phyloP scores from a whole-genome alignment of 1,140 invertebrate genomes.

The Papilio polyxenes region DNA sequence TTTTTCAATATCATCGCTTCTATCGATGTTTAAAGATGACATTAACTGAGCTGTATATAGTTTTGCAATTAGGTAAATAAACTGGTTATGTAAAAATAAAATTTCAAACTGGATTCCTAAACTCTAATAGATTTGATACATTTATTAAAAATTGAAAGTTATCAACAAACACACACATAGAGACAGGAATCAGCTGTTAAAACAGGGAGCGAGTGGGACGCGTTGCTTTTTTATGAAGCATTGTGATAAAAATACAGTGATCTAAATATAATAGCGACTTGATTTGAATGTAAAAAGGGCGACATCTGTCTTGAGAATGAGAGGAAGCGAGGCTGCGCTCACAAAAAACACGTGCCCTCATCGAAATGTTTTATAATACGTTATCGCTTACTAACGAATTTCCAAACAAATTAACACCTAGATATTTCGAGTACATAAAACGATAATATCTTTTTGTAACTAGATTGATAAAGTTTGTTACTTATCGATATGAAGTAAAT shows the following conservation, averaged over 20 bases:
- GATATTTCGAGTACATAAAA: not conserved
- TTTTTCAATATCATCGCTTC: too few species aligned
- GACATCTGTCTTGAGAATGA: conserved; percentile 40
- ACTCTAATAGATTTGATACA: not conserved
- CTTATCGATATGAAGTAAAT: too few species aligned
- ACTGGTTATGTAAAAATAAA: not conserved
- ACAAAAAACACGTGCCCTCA: conserved; percentile 31
- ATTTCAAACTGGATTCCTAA: not conserved
- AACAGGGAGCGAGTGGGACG: conserved; percentile 34
- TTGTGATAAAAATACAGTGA: conserved; percentile 39
- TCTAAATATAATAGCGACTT: conserved; percentile 46
- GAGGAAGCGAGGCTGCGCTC: conserved; percentile 33
- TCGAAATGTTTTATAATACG: not conserved
- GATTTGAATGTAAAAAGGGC: conserved; percentile 41
- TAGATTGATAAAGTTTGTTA: too few species aligned
- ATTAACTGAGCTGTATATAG: too few species aligned
- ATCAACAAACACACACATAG: conserved; percentile 1
- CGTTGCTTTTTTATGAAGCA: conserved; percentile 20
- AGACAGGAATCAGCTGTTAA: conserved; percentile 34
- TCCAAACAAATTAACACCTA: not conserved
- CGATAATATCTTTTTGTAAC: too few species aligned
- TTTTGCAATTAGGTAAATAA: too few species aligned
- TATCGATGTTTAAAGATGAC: too few species aligned
- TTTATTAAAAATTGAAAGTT: conserved; percentile 31
- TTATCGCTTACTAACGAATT: conserved; percentile 13